A percentile compares a stretch with the other conserved stretches of the same genome.
phyloP scores from a whole-genome alignment of 2,797 vertebrate species.

The Hephaestus fuliginosus region DNA sequence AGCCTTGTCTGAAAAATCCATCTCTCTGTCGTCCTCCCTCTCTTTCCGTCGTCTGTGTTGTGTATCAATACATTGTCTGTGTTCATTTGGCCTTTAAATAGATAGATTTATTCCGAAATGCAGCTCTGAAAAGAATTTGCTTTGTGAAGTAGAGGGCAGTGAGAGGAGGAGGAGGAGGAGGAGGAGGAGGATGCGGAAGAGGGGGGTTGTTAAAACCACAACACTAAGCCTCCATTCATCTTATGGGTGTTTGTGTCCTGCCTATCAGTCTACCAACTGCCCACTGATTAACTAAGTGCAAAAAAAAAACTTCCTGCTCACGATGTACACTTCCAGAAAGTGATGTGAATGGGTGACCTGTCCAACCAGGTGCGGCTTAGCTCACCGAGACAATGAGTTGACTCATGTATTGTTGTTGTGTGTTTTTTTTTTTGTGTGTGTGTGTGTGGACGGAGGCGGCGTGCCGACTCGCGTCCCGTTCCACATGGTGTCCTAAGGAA shows the following conservation, averaged over 20 bases:
- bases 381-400: constrained; percentile 47
- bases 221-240: constrained; percentile 84
- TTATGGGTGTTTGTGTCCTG: constrained; percentile 80
- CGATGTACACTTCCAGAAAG: constrained; percentile 41
- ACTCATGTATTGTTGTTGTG: background rate
- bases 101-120: constrained; percentile 81
- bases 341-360: constrained; percentile 42
- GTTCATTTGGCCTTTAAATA: constrained; percentile 86
- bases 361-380: constrained; percentile 17
- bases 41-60: constrained; percentile 74
- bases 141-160: constrained; percentile 79
- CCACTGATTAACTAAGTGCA: constrained; percentile 70
- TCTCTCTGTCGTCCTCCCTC: constrained; percentile 57
- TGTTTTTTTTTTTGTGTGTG: background rate
- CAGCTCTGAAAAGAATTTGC: constrained; percentile 78
- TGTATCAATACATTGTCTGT: constrained; percentile 84
- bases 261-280: constrained; percentile 66
- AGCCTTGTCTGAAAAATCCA: constrained; percentile 83
- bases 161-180: constrained; percentile 65
- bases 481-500: constrained; percentile 48
- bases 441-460: constrained; percentile 31
- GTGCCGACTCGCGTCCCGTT: constrained; percentile 43
- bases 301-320: constrained; percentile 54
- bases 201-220: constrained; percentile 68
- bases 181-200: constrained; percentile 43